Evolutionary conservation across 2,797 vertebrate genomes (phyloP), one percentile per base, ranked within the genome.

Genomic region (Lagocephalus sceleratus): DNA sequence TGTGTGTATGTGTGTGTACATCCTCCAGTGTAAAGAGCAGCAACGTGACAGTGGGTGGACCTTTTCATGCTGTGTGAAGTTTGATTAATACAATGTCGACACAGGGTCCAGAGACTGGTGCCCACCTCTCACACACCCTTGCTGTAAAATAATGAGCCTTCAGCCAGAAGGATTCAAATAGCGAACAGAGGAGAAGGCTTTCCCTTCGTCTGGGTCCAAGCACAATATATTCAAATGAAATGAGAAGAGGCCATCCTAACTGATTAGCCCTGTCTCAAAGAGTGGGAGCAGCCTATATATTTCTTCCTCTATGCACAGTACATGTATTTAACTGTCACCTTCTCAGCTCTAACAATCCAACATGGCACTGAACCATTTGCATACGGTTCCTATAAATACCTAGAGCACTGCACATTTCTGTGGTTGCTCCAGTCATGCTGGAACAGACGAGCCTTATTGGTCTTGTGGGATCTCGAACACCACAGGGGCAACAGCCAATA

Each of bases 61-160:
- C 89, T 80, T 82, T 86, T 86, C 90, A 90, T 84, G 68, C 89
- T 86, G 82, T 83, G 84, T 92, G 88, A 92, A 93, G 92, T 93
- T 94, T 96, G 94, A 95, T 94, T 93, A 95, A 94, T 94, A 91
- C 82, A 86, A 76, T 80, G 71, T 78, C 78, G 81, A 81, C 89
- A 82, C 91, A 91, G 91, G 91, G 91, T 92, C 89, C 84, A 90
- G 87, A 89, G 83, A 93, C 86, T 79, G 88, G 91, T 91, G 92
- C 94, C 94, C 89, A 90, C 79, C 87, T 81, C 81, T 88, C 86
- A 81, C 79, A 87, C 81, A 92, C 87, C 87, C 90, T 29, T 83
- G 88, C 85, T 85, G 85, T 90, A 94, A 95, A 95, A 95, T 94
- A 96, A 95, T 93, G 90, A 97, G 90, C 91, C 87, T 94, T 96